Evolutionary conservation across 92 coral and sea anemone genomes (phyloP), one percentile per base, ranked within the genome.

Genomic region (Ricordea florida): DNA sequence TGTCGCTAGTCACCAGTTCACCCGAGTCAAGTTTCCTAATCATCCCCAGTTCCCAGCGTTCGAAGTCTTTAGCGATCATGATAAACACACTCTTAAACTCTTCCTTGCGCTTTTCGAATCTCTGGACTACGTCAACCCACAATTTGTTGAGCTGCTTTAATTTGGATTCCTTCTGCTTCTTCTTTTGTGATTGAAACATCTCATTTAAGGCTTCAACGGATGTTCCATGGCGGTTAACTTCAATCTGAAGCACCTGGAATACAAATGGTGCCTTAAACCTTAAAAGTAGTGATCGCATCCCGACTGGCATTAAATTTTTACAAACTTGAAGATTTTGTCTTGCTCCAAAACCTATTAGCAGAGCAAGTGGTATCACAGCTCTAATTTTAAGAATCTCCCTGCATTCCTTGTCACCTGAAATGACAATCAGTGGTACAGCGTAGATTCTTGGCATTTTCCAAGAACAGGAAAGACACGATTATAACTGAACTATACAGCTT

Each of bases 121-220:
- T 80, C 65, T 89, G 69, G 49, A 58, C 56, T 42, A 94, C 96
- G 31, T 89, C 98, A 42, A 79, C 92, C 98, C 98, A 94, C 18
- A 90, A 72, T 50, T 85, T 92, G 90, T 94, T 94, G 23, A 94
- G 62, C 56, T 94, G 93, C 60, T 94, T 93, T 16, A 94, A 57
- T 44, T 94, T 94, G 29, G 93, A 88, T 47, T 94, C 98, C 55
- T 94, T 94, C 30, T 87, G 92, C 66, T 94, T 94, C 89, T 92
- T 93, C 78, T 94, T 94, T 82, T 91, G 97, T 61, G 37, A 33
- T 25, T 84, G 84, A 71, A 85, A 93, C 80, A 94, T 90, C 59
- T 94, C 98, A 91, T 94, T 94, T 48, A 94, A 89, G 9, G 98
- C 82, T 41, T 92, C 97, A 7, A 94, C 93, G 4, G 97, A 80